Percentiles rank a stretch among this genome's conserved stretches.
Evolutionary conservation across 1,140 invertebrate genomes (phyloP).

Genomic region (Anoplolepis gracilipes): DNA sequence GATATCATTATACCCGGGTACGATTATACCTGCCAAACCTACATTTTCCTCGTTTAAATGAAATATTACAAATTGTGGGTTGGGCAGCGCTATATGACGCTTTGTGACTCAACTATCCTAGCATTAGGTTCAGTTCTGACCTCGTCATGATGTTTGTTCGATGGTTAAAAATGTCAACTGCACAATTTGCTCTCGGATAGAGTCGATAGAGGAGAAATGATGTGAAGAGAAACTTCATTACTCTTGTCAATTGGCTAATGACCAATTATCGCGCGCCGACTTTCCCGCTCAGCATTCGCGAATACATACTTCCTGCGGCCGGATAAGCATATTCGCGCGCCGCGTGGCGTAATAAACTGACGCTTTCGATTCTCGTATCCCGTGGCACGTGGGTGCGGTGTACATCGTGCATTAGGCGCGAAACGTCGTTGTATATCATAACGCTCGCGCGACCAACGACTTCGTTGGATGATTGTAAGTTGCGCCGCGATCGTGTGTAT

Average conservation of each 20-base stretch:
- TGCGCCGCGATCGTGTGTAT: background rate
- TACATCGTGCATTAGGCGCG: slow-evolving; percentile 42
- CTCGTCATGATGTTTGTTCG: slow-evolving; percentile 8
- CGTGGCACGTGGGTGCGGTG: slow-evolving; percentile 45
- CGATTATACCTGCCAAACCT: slow-evolving; percentile 20
- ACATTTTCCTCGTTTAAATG: slow-evolving; percentile 50
- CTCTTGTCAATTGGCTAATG: slow-evolving; percentile 18
- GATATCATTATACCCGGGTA: slow-evolving; percentile 30
- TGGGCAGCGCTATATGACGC: background rate
- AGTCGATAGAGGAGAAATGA: background rate
- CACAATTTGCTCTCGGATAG: slow-evolving; percentile 9
- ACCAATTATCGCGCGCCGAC: slow-evolving; percentile 51
- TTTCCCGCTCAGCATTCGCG: background rate
- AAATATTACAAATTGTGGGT: slow-evolving; percentile 51
- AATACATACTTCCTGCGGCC: background rate
- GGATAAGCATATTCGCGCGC: slow-evolving; percentile 20
- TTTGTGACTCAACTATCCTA: slow-evolving; percentile 17
- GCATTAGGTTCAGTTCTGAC: background rate
- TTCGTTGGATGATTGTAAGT: background rate
- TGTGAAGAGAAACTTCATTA: slow-evolving; percentile 46
- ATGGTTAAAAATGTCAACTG: slow-evolving; percentile 16
- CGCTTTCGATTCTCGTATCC: slow-evolving; percentile 46
- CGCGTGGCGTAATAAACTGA: slow-evolving; percentile 53
- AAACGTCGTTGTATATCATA: slow-evolving; percentile 32
- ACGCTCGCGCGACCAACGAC: background rate